These are phyloP conservation scores for Polyergus mexicanus DNA, from an alignment of 1,140 invertebrate species.

Conservation along the genomic window DNA sequence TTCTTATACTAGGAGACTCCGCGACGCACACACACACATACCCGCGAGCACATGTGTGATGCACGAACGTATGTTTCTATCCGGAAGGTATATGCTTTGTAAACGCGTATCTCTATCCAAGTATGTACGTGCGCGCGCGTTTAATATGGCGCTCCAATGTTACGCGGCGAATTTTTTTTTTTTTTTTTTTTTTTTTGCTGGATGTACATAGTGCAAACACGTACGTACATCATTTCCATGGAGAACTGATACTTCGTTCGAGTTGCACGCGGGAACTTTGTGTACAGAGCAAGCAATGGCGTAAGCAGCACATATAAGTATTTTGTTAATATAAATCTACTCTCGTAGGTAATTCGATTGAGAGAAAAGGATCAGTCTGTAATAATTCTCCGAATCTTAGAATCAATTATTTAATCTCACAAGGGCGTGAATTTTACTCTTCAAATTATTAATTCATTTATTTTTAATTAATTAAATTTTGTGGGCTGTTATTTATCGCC, in stretches of 20 bases:
- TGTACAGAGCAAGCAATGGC: conserved; percentile 21
- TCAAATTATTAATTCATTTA: not conserved
- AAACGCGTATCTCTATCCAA: not conserved
- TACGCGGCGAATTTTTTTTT: not conserved
- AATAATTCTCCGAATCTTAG: too few relatives aligned
- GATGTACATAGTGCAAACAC: not conserved
- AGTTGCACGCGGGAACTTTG: not conserved
- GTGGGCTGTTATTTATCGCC: not conserved
- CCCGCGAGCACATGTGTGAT: not conserved
- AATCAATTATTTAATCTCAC: not conserved
- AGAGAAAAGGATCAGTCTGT: too few relatives aligned
- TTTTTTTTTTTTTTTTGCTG: conserved; percentile 15
- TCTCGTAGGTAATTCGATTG: too few relatives aligned
- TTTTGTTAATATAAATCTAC: not conserved
- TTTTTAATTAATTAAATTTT: not conserved
- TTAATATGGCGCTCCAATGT: not conserved
- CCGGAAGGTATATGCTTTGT: not conserved
- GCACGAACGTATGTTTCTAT: not conserved
- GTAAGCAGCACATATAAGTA: conserved; percentile 1
- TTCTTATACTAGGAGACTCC: conserved; percentile 68
- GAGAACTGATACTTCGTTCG: conserved; percentile 13
- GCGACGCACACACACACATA: not conserved
- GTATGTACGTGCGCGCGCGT: not conserved
- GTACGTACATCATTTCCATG: not conserved
- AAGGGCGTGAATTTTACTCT: not conserved